Percentiles rank a stretch among this genome's conserved stretches.
Evolutionary conservation across 64 coral and sea anemone species (phyloP).

Genomic region (Acropora yongei): DNA sequence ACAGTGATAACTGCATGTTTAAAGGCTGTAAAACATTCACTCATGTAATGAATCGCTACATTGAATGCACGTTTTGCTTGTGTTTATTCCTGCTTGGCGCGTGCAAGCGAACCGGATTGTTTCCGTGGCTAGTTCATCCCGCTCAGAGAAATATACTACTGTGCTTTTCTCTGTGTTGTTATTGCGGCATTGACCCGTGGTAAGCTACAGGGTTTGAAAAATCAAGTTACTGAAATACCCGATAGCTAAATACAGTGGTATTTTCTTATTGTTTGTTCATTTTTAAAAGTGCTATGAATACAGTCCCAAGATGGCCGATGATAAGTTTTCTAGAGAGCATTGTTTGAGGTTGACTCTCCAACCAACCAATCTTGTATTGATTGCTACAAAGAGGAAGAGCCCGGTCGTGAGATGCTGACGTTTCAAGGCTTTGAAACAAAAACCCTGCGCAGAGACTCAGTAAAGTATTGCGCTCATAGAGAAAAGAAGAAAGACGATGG

Average conservation of each 20-base stretch:
- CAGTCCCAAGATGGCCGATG: neutral
- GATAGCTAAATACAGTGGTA: neutral
- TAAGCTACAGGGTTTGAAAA: neutral
- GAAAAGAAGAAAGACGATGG: neutral
- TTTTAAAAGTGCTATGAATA: neutral
- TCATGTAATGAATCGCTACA: too few species aligned
- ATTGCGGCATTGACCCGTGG: too few species aligned
- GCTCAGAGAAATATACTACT: too few species aligned
- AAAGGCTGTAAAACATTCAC: too few species aligned
- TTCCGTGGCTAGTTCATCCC: too few species aligned
- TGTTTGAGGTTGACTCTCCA: neutral
- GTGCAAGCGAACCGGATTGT: too few species aligned
- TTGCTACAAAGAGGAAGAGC: neutral
- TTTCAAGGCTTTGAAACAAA: neutral
- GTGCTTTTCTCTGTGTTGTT: neutral
- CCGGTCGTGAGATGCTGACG: neutral
- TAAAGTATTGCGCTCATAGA: neutral
- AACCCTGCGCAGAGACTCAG: neutral
- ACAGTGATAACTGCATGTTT: too few species aligned
- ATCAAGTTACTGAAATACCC: too few species aligned
- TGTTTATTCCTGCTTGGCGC: too few species aligned
- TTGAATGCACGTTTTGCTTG: too few species aligned
- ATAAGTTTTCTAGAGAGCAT: neutral
- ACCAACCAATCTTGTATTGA: neutral
- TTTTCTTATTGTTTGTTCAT: neutral